Percentiles rank a stretch among this genome's conserved stretches.
These are phyloP conservation scores for Rhizoglyphus robini DNA, from an alignment of 1,140 invertebrate species.

Conservation along the genomic window DNA sequence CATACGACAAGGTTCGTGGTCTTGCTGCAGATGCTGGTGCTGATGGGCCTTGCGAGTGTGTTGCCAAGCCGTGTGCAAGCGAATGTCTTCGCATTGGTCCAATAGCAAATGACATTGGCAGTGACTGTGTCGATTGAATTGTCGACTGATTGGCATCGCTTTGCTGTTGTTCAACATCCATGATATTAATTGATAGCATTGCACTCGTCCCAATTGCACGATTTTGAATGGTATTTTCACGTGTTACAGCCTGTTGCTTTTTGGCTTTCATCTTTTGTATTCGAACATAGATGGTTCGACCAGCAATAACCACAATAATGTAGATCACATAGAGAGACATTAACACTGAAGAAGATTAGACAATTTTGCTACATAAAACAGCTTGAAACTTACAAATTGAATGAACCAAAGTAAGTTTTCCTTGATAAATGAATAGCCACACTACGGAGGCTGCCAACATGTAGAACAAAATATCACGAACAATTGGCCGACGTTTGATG, in stretches of 20 bases:
- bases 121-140: too few relatives aligned
- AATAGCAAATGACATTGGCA: too few relatives aligned
- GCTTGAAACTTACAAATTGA: neutral
- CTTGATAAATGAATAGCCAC: constrained; percentile 10
- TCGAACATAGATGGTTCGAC: neutral
- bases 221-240: too few relatives aligned
- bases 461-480: constrained; percentile 53
- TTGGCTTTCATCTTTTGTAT: neutral
- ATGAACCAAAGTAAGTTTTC: neutral
- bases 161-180: too few relatives aligned
- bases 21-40: too few relatives aligned
- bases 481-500: constrained; percentile 42
- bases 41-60: too few relatives aligned
- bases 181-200: too few relatives aligned
- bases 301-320: neutral
- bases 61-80: too few relatives aligned
- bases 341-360: neutral
- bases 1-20: too few relatives aligned
- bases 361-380: neutral
- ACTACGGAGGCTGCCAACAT: constrained; percentile 35
- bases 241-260: too few relatives aligned
- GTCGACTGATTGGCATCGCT: too few relatives aligned
- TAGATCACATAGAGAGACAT: neutral
- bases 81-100: too few relatives aligned
- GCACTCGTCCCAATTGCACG: neutral